Percentiles rank a stretch among this genome's conserved stretches.
Evolutionary conservation across 2,797 vertebrate species (phyloP).

Genomic region (Clarias fuscus): DNA sequence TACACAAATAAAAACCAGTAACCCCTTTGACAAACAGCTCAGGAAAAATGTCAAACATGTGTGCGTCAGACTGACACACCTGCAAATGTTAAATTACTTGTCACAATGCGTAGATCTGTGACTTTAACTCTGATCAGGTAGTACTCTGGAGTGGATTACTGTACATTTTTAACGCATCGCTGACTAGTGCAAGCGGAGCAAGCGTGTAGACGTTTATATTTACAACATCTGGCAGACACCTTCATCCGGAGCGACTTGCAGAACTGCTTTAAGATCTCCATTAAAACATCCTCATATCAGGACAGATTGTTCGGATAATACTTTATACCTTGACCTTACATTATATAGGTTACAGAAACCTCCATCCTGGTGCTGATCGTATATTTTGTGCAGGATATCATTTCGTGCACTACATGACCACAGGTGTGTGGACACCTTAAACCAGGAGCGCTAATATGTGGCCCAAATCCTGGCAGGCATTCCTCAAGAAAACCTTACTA

Average conservation of each 20-base stretch:
- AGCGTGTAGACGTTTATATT: neutral
- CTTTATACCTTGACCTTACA: too few relatives aligned
- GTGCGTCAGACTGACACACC: neutral
- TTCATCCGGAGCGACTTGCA: neutral
- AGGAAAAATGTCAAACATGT: neutral
- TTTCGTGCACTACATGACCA: neutral
- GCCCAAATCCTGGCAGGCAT: neutral
- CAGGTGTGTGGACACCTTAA: neutral
- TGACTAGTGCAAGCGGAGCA: neutral
- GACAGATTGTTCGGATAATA: too few relatives aligned
- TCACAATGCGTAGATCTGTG: neutral
- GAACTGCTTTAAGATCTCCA: neutral
- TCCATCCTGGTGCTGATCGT: too few relatives aligned
- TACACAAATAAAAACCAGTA: neutral
- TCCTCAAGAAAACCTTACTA: neutral
- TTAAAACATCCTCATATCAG: neutral
- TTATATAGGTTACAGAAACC: too few relatives aligned
- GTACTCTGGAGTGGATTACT: neutral
- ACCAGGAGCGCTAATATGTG: neutral
- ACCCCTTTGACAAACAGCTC: constrained; percentile 25
- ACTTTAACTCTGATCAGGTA: neutral
- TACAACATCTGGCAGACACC: neutral
- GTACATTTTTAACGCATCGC: too few relatives aligned
- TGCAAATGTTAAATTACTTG: neutral
- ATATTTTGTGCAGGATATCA: too few relatives aligned